A percentile compares a stretch with the other conserved stretches of the same genome.
phyloP scores from a whole-genome alignment of 2,888 invertebrate genomes.

The Allacma fusca region DNA sequence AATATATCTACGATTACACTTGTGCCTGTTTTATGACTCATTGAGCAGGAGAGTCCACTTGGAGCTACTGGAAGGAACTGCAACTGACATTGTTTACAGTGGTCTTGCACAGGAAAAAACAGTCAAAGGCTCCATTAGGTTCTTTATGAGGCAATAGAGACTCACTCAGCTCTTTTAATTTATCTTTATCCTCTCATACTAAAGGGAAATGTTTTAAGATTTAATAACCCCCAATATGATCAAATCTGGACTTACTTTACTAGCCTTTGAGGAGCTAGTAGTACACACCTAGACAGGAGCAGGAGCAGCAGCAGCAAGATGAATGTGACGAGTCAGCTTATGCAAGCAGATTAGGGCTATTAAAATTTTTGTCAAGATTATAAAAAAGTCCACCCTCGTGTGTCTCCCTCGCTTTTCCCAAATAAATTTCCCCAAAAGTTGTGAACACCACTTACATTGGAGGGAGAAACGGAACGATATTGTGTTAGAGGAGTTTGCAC shows the following conservation, averaged over 20 bases:
- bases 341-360: background rate
- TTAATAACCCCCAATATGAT: background rate
- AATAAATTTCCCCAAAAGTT: too few species aligned
- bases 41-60: constrained; percentile 36
- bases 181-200: background rate
- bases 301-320: too few species aligned
- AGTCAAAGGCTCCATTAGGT: constrained; percentile 22
- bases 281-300: too few species aligned
- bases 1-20: constrained; percentile 27
- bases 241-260: constrained; percentile 1
- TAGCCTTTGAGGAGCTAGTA: too few species aligned
- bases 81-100: constrained; percentile 35
- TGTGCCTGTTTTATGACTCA: constrained; percentile 33
- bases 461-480: too few species aligned
- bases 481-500: background rate
- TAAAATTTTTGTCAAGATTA: constrained; percentile 1
- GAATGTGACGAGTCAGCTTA: background rate
- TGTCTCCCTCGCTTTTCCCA: background rate
- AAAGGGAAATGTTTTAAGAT: background rate
- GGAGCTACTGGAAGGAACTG: constrained; percentile 17
- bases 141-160: constrained; percentile 30
- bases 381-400: background rate
- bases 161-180: background rate
- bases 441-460: too few species aligned
- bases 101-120: constrained; percentile 1